Evolutionary conservation across 2,797 vertebrate species (phyloP), one percentile per base, ranked within the genome.

Genomic region (Myotis daubentonii): DNA sequence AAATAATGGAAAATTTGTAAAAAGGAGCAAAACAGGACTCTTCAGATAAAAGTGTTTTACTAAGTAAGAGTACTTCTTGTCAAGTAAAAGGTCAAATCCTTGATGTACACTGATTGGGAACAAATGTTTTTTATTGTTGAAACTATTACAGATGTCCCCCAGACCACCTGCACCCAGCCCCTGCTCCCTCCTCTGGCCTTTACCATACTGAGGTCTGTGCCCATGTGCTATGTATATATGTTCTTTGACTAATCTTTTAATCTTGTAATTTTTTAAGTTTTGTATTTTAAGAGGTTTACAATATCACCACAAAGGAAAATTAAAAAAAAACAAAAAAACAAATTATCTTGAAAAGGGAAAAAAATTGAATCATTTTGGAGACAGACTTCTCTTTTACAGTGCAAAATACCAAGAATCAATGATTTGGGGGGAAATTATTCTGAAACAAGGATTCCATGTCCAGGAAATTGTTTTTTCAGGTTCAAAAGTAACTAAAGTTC

Each of bases 401-500:
- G 33, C 60, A 75, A 90, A 87, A 70, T 62, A 41, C 17, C 23
- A 75, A 36, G 7, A 57, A n/a, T 75, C 53, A 71, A 38, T 72
- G 19, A 53, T 51, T 76, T 82, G 19, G 9, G 8, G 75, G 22
- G 23, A 75, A 84, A 65, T 65, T 16, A 38, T 87, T 84, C 62
- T 91, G 57, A 93, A 85, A 94, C 22, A 66, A 78, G 36, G 47
- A 90, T 55, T 80, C 38, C 30, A 91, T 15, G 12, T 41, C 19
- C 19, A 71, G 44, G 65, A 30, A 86, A 66, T 51, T 55, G 47
- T 13, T 81, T 20, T 81, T 88, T 2, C 3, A 66, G 23, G 3
- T 94, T 71, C 68, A 84, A 89, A 66, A 81, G 49, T 33, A 85
- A 57, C 28, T 38, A 13, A 91, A n/a, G 12, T 94, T 84, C 6